These are phyloP conservation scores for Smittia sp. DNA, from an alignment of 2,888 invertebrate genomes.

Conservation along the genomic window DNA sequence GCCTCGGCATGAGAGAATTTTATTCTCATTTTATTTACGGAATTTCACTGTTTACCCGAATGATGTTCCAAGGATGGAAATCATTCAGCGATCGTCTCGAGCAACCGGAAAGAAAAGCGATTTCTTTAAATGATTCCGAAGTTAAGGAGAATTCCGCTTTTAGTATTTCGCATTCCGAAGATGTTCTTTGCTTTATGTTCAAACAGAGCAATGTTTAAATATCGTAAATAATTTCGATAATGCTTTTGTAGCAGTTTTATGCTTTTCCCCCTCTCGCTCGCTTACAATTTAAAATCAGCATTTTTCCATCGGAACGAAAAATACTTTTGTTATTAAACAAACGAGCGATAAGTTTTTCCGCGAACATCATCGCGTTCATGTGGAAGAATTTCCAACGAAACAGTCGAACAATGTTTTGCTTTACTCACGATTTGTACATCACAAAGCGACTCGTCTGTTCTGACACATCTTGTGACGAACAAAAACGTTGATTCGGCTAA, in stretches of 20 bases:
- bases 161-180: constrained; percentile 9
- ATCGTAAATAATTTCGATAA: constrained; percentile 27
- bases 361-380: not conserved
- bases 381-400: constrained; percentile 7
- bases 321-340: constrained; percentile 20
- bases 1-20: not conserved
- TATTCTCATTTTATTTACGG: constrained; percentile 2
- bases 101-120: not conserved
- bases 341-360: not conserved
- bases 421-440: not conserved
- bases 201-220: not conserved
- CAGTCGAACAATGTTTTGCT: constrained; percentile 29
- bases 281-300: not conserved
- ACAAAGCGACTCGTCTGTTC: not conserved
- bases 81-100: not conserved
- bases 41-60: not conserved
- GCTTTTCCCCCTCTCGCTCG: not conserved
- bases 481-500: not conserved
- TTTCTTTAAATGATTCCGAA: constrained; percentile 6
- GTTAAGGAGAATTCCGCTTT: not conserved
- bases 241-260: not conserved
- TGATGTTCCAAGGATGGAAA: not conserved
- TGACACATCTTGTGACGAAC: not conserved
- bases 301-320: not conserved
- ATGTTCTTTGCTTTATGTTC: not conserved